These are phyloP conservation scores for Puntigrus tetrazona DNA, from an alignment of 2,113 vertebrate species.

Conservation along the genomic window DNA sequence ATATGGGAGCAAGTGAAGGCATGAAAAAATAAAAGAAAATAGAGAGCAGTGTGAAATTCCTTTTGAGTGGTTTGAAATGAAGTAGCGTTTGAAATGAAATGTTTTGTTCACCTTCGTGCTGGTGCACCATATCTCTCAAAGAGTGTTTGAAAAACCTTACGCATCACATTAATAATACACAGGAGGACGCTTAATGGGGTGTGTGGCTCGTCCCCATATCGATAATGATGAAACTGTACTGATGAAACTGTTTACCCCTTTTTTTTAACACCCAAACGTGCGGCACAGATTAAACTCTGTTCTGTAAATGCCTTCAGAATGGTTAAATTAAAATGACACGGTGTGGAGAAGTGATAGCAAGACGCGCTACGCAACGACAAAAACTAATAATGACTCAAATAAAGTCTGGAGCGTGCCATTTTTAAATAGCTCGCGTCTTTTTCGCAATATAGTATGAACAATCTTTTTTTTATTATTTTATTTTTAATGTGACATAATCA, in stretches of 20 bases:
- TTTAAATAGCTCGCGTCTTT: not conserved
- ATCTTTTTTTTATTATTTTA: not conserved
- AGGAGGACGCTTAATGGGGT: slow-evolving; percentile 27
- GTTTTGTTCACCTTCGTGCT: slow-evolving; percentile 38
- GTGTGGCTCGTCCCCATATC: slow-evolving; percentile 26
- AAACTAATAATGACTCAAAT: not conserved
- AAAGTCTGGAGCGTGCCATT: not conserved
- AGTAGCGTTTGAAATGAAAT: slow-evolving; percentile 44
- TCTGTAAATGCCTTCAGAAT: slow-evolving; percentile 14
- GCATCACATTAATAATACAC: slow-evolving; percentile 33
- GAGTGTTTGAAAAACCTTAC: slow-evolving; percentile 30
- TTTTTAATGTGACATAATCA: not conserved
- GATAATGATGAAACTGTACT: slow-evolving; percentile 35
- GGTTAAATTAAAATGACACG: slow-evolving; percentile 1
- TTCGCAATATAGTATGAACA: not conserved
- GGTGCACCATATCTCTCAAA: slow-evolving; percentile 25
- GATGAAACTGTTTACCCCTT: slow-evolving; percentile 32
- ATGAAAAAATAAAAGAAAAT: slow-evolving; percentile 30
- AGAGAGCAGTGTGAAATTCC: slow-evolving; percentile 38
- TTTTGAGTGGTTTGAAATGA: slow-evolving; percentile 49
- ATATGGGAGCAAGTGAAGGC: slow-evolving; percentile 35
- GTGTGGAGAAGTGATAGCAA: not conserved
- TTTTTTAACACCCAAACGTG: not conserved
- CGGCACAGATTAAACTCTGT: slow-evolving; percentile 8
- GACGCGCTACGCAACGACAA: not conserved